Evolutionary conservation across 2,797 vertebrate genomes (phyloP).

Genomic region (Morus bassanus): DNA sequence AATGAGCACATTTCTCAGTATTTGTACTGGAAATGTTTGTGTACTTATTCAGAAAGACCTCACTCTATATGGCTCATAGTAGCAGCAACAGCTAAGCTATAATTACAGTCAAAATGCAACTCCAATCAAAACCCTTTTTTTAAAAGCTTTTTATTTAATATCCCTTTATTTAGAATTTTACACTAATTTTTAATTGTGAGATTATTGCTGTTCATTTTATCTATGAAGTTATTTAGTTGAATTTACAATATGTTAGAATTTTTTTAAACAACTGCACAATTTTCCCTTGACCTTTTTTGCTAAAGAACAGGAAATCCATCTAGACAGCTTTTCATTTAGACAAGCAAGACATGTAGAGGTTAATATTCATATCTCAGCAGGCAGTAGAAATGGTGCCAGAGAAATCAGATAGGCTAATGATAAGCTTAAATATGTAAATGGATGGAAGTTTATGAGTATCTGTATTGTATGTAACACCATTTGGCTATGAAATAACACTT

Average conservation of each 20-base stretch:
- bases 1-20: background rate
- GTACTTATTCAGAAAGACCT: background rate
- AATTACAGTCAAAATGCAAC: background rate
- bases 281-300: background rate
- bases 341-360: background rate
- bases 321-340: background rate
- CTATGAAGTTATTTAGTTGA: background rate
- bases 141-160: background rate
- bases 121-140: background rate
- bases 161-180: background rate
- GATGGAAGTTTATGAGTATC: background rate
- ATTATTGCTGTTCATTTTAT: background rate
- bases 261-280: background rate
- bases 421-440: background rate
- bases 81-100: background rate
- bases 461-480: background rate
- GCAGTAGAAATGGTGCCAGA: background rate
- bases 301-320: background rate
- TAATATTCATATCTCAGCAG: background rate
- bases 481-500: background rate
- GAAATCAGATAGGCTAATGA: background rate
- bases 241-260: rapidly evolving
- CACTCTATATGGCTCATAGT: background rate
- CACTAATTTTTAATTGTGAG: background rate
- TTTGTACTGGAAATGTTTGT: background rate